Evolutionary conservation across 2,797 vertebrate species (phyloP), one percentile per base, ranked within the genome.

Genomic region (Ispidina picta): DNA sequence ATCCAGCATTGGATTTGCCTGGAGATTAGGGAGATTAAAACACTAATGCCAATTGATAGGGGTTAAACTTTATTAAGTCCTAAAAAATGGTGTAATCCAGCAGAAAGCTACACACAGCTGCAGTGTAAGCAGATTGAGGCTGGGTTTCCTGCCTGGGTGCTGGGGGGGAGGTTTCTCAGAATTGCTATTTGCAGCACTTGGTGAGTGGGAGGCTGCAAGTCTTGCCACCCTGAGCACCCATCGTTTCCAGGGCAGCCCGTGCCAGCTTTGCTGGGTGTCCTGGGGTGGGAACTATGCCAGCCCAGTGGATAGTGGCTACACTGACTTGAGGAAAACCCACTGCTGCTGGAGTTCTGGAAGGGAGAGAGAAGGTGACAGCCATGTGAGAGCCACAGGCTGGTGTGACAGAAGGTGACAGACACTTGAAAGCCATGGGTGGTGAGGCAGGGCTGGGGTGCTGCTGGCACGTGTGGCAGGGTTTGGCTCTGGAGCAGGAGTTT

Each of bases 1-100:
- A 70, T 85, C 78, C 33, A 80, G 56, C 2, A 0, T n/a, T 39
- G 84, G 86, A 88, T 94, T 95, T 96, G 90, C 74, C 52, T 28
- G 35, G 69, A 83, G 78, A 83, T 94, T 86, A 82, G 77, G 70
- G 66, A 95, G 94, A 91, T 94, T 92, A 81, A 83, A 86, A 66
- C 72, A 39, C 76, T 94, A 88, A 75, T 82, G 79, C 82, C 64
- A 75, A 86, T 5, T 85, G 87, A 86, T 91, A 96, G 83, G 89
- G 89, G 87, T 79, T 93, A 94, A 91, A 86, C 90, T 94, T 86
- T 95, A 93, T 89, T 88, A 94, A 96, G 75, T 96, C 48, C 58
- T 93, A 81, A 94, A 95, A 95, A 79, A 33, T 77, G 89, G 83
- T 81, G 79, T 95, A 94, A 97, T 95, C 90, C 69, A 83, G 68